Base-by-base conservation (phyloP, 2,797 vertebrate genomes). In the Gymnoscopelus braueri region DNA sequence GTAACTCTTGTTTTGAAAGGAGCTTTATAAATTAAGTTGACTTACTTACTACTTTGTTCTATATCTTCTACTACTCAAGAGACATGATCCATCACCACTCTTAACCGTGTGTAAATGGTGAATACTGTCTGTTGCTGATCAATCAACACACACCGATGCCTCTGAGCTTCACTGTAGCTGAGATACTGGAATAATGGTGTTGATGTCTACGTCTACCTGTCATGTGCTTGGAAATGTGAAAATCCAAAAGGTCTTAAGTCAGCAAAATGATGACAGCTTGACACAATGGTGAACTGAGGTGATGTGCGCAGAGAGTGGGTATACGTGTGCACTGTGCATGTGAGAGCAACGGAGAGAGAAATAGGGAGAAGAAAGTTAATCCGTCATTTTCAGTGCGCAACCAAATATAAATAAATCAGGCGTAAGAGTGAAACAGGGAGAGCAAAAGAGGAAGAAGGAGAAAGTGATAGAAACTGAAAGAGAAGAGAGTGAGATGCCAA, bases 221-320 rank as follows among this genome's bases (percentile, higher is more conserved):
- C 39, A 8, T 8, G 39, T 67, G 55, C 10, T 1, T 71, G 12
- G 8, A 47, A 62, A 61, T 19, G 24, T 19, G 7, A 19, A 51
- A 47, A 50, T 1, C 7, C 10, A 1, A 12, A 2, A 69, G 24
- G 32, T 6, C 5, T 6, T 35, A 35, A 44, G 68, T 79, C 61
- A 56, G 15, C 23, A 1, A 29, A 51, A 65, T 57, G 57, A 81
- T 71, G 67, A 65, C 64, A 39, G 72, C 72, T 82, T 74, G 74
- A 71, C 82, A 79, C 59, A 12, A 63, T 78, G 80, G 77, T 84
- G 78, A 87, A 8, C 72, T 62, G 73, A 81, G 67, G 86, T 89
- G 87, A 56, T 26, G 9, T 29, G 54, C 26, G 54, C 39, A 44
- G 39, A 44, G 7, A 26, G 54, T 6, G 24, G 12, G 23, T 29